Conservation (phyloP, 2,888 invertebrate genomes). For the Oscheius myriophilus region DNA sequence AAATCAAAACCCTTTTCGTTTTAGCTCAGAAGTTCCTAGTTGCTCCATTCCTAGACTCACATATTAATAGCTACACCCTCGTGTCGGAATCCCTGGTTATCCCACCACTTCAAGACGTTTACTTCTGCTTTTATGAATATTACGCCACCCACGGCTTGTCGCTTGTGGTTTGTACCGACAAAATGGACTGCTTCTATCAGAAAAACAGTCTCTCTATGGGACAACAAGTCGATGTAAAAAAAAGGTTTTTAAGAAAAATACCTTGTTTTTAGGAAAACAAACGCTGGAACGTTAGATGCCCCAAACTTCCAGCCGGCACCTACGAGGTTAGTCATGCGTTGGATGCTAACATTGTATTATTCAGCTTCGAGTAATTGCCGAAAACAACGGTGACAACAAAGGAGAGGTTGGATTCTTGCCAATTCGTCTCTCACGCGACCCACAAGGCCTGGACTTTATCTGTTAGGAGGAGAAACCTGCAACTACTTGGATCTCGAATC, state of each 20-base stretch:
- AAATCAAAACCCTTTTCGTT: conserved; percentile 8
- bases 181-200: conserved; percentile 61
- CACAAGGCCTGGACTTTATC: conserved; percentile 30
- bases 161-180: conserved; percentile 55
- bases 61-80: conserved; percentile 51
- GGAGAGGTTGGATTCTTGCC: conserved; percentile 63
- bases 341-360: conserved; percentile 5
- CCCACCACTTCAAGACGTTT: conserved; percentile 51
- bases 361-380: conserved; percentile 59
- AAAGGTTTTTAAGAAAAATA: background rate
- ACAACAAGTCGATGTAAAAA: conserved; percentile 32
- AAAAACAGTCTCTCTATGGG: conserved; percentile 44
- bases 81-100: conserved; percentile 48
- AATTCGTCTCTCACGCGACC: conserved; percentile 50
- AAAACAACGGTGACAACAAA: conserved; percentile 56
- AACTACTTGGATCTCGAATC: too few relatives aligned
- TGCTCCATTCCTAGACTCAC: conserved; percentile 50
- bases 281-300: conserved; percentile 59
- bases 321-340: conserved; percentile 45
- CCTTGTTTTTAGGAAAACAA: conserved; percentile 44
- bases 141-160: conserved; percentile 54
- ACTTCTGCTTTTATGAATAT: conserved; percentile 63
- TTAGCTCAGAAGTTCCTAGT: conserved; percentile 53
- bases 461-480: conserved; percentile 7
- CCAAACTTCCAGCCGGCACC: conserved; percentile 54